Base-by-base conservation (phyloP, 2,113 vertebrate species). In the Larimichthys polyactis region DNA sequence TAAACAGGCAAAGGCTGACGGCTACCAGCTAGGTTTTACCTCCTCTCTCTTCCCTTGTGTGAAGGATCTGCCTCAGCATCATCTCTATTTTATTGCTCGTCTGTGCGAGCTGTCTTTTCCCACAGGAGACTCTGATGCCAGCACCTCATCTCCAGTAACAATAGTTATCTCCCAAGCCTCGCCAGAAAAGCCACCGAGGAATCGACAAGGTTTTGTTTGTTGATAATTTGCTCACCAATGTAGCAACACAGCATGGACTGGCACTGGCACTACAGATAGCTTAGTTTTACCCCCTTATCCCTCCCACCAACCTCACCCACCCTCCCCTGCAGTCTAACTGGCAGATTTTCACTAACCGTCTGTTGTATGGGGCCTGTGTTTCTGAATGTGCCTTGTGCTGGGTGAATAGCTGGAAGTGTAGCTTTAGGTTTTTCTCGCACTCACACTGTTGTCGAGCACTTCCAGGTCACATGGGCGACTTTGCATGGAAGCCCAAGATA, bases 141-240 rank as follows among this genome's bases (percentile, higher is more conserved):
- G 92, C 88, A 49, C 87, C 85, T 93, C 88, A 55, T 93, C 94
- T 87, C 93, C 94, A 79, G 43, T 96, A 94, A 86, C 95, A 94
- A 95, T 95, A 93, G 89, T 94, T 94, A 90, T 95, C 82, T 92
- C 90, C 81, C 90, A 92, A 90, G 91, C 95, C 90, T 96, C 94
- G 84, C 94, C 96, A 91, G 88, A 96, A 96, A 97, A 96, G 78
- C 95, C 94, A 65, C 94, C 93, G 81, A 91, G 89, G 81, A 80
- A 90, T 87, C 92, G 89, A 95, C 96, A 96, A 97, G 95, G 95
- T 97, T 96, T 93, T 94, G 82, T 90, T 94, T 90, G 91, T 94
- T 94, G 74, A 87, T 89, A 27, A 79, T 91, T 83, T 89, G 77
- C 86, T 87, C 81, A 83, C 78, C 40, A 8, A 20, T 88, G 36